Evolutionary conservation across 1,140 invertebrate genomes (phyloP).

Genomic region (Danaus plexippus): DNA sequence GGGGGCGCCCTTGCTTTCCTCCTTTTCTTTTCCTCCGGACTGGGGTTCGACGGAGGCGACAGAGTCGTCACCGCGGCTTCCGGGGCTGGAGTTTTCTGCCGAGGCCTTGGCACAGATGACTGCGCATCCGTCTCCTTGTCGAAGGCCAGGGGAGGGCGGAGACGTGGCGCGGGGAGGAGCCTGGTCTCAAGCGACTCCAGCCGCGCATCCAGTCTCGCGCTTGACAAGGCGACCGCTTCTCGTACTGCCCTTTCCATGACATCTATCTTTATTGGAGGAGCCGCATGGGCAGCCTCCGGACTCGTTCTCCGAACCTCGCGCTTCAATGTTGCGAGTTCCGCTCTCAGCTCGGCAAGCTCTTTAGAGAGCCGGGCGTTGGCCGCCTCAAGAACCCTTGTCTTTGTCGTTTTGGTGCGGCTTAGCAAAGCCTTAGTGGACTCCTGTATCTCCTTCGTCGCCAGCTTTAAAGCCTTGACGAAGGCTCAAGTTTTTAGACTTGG

Average conservation of each 20-base stretch:
- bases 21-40: background rate
- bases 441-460: background rate
- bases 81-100: background rate
- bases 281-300: background rate
- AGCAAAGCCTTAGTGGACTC: background rate
- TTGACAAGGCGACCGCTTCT: slow-evolving; percentile 2
- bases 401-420: background rate
- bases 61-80: background rate
- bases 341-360: background rate
- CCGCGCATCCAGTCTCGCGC: background rate
- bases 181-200: background rate
- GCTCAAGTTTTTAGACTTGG: slow-evolving; percentile 4
- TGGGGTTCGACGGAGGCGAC: background rate
- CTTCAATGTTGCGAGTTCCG: background rate
- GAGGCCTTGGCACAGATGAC: background rate
- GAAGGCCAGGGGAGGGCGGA: slow-evolving; percentile 1
- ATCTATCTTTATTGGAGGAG: too few species aligned
- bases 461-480: background rate
- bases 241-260: background rate
- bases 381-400: slow-evolving; percentile 1
- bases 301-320: background rate
- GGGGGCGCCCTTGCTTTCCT: background rate
- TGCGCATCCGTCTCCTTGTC: background rate
- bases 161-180: slow-evolving; percentile 7
- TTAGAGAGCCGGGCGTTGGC: slow-evolving; percentile 1